Evolutionary conservation across 2,113 vertebrate species (phyloP).

Genomic region (Casuarius casuarius): DNA sequence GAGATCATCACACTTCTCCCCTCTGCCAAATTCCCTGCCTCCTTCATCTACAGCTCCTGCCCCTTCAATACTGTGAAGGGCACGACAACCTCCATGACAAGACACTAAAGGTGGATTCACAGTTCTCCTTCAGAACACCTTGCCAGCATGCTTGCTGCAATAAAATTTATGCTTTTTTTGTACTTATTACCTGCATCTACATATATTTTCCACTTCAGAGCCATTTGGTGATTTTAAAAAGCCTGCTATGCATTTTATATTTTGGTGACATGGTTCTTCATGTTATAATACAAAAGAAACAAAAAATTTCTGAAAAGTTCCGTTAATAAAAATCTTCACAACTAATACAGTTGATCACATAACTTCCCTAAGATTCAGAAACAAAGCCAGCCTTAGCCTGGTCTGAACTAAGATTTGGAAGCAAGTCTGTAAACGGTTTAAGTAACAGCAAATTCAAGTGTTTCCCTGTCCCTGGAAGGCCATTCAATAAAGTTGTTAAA

Average conservation of each 20-base stretch:
- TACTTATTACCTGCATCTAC: not conserved
- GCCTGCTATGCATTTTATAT: not conserved
- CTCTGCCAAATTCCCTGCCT: not conserved
- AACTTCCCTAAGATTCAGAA: not conserved
- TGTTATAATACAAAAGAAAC: not conserved
- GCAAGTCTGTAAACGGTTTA: not conserved
- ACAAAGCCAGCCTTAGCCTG: not conserved
- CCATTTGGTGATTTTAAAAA: not conserved
- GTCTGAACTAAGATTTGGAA: not conserved
- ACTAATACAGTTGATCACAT: not conserved
- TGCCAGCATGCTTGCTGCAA: not conserved
- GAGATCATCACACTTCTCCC: not conserved
- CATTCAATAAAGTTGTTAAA: not conserved
- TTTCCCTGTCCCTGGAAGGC: not conserved
- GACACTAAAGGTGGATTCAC: not conserved
- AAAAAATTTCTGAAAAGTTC: not conserved
- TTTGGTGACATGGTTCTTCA: not conserved
- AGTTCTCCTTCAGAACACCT: not conserved
- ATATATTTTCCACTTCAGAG: not conserved
- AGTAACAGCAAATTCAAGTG: not conserved
- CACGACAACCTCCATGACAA: not conserved
- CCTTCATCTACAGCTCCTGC: not conserved
- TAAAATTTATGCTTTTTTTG: not conserved
- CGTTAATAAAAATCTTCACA: not conserved
- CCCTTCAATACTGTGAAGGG: not conserved